phyloP scores from a whole-genome alignment of 2,888 invertebrate species.

The Microplitis deprimator region DNA sequence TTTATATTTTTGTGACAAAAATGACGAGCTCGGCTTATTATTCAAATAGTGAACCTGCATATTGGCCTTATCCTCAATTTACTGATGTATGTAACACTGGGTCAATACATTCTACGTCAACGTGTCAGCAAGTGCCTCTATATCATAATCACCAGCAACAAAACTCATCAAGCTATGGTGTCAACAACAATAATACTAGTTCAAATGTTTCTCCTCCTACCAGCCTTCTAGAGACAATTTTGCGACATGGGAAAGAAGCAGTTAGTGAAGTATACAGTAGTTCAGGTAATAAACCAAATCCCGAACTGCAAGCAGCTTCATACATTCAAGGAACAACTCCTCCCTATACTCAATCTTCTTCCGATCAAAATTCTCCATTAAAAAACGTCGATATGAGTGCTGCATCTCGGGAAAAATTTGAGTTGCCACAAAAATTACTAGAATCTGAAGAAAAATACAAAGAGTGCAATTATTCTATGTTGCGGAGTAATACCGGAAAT shows the following conservation, averaged over 20 bases:
- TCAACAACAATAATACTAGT: constrained; percentile 27
- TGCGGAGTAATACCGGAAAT: constrained; percentile 41
- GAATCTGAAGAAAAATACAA: constrained; percentile 41
- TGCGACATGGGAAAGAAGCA: constrained; percentile 60
- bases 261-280: constrained; percentile 50
- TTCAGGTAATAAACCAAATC: constrained; percentile 19
- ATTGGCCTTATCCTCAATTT: constrained; percentile 57
- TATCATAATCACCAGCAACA: constrained; percentile 39
- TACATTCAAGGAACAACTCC: constrained; percentile 54
- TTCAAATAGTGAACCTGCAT: constrained; percentile 50
- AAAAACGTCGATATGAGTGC: constrained; percentile 48
- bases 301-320: constrained; percentile 42
- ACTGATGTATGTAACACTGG: constrained; percentile 44
- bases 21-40: constrained; percentile 60
- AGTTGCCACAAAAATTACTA: constrained; percentile 37
- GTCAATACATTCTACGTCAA: constrained; percentile 43
- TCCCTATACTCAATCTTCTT: constrained; percentile 57
- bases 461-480: constrained; percentile 44
- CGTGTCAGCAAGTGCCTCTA: constrained; percentile 40
- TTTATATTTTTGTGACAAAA: constrained; percentile 26
- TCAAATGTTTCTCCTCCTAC: constrained; percentile 40
- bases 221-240: constrained; percentile 57
- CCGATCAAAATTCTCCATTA: constrained; percentile 57
- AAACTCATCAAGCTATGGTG: constrained; percentile 44
- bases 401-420: constrained; percentile 49